Evolutionary conservation across 1,140 invertebrate species (phyloP).

Genomic region (Drosophila persimilis): DNA sequence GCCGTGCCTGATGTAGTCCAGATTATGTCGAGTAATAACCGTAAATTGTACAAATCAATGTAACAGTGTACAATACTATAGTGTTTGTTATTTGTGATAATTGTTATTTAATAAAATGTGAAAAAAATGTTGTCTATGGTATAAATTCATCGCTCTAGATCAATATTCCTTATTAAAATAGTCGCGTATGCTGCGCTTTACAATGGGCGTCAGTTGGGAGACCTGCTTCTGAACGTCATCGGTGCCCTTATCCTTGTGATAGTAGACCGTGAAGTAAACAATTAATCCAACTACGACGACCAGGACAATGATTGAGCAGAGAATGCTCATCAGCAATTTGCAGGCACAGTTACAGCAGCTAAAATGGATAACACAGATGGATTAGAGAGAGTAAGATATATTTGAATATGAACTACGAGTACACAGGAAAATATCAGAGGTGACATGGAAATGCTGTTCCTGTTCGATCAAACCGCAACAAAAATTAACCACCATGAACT

Average conservation of each 20-base stretch:
- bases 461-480: background rate
- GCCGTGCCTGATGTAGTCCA: too few relatives aligned
- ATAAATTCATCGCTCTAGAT: constrained; percentile 53
- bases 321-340: constrained; percentile 70
- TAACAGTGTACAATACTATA: too few relatives aligned
- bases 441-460: background rate
- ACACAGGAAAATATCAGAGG: too few relatives aligned
- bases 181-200: constrained; percentile 65
- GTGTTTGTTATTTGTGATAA: too few relatives aligned
- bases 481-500: too few relatives aligned
- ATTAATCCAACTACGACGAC: constrained; percentile 71
- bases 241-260: constrained; percentile 61
- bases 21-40: too few relatives aligned
- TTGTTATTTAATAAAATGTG: too few relatives aligned
- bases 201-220: constrained; percentile 48
- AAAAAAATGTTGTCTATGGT: constrained; percentile 37
- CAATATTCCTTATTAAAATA: constrained; percentile 64
- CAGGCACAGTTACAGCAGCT: constrained; percentile 77
- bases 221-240: constrained; percentile 28
- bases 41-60: too few relatives aligned
- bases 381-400: constrained; percentile 4
- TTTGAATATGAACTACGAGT: too few relatives aligned
- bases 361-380: constrained; percentile 5
- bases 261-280: constrained; percentile 71
- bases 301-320: constrained; percentile 62